These are phyloP conservation scores for Orchestes rusci DNA, from an alignment of 2,888 invertebrate species.

Conservation along the genomic window DNA sequence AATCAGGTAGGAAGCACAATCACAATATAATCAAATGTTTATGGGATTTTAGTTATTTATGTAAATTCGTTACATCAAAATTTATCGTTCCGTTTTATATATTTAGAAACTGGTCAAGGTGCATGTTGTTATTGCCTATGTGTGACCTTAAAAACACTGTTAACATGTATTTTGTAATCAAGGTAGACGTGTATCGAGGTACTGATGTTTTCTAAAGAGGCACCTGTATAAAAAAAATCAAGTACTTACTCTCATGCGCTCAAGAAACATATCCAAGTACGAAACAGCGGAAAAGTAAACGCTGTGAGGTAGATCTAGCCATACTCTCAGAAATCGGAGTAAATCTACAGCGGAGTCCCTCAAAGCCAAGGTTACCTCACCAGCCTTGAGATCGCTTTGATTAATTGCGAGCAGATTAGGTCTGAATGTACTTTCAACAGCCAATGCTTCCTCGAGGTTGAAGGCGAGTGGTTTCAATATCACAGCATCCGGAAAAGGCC, in stretches of 20 bases:
- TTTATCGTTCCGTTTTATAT: too few species aligned
- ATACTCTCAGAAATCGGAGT: slow-evolving; percentile 73
- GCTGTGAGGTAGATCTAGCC: slow-evolving; percentile 76
- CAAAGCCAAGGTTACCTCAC: slow-evolving; percentile 68
- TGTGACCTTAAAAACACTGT: too few species aligned
- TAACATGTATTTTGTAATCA: too few species aligned
- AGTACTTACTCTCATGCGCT: slow-evolving; percentile 72
- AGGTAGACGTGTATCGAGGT: too few species aligned
- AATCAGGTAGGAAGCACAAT: too few species aligned
- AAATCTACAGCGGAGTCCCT: slow-evolving; percentile 77
- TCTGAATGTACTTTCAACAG: slow-evolving; percentile 34
- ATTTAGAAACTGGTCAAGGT: too few species aligned
- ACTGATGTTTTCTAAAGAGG: too few species aligned
- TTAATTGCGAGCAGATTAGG: slow-evolving; percentile 33
- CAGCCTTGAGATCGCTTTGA: slow-evolving; percentile 36
- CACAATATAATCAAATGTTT: too few species aligned
- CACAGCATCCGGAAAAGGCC: slow-evolving; percentile 42
- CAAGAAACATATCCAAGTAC: slow-evolving; percentile 64
- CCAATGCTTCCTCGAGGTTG: slow-evolving; percentile 38
- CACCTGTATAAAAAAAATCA: too few species aligned
- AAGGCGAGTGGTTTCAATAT: slow-evolving; percentile 35
- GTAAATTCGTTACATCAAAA: too few species aligned
- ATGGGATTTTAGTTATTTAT: too few species aligned
- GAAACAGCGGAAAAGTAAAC: slow-evolving; percentile 72
- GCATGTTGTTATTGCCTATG: too few species aligned